A percentile compares a stretch with the other conserved stretches of the same genome.
phyloP scores from a whole-genome alignment of 2,113 vertebrate species.

The Peucedramus taeniatus region DNA sequence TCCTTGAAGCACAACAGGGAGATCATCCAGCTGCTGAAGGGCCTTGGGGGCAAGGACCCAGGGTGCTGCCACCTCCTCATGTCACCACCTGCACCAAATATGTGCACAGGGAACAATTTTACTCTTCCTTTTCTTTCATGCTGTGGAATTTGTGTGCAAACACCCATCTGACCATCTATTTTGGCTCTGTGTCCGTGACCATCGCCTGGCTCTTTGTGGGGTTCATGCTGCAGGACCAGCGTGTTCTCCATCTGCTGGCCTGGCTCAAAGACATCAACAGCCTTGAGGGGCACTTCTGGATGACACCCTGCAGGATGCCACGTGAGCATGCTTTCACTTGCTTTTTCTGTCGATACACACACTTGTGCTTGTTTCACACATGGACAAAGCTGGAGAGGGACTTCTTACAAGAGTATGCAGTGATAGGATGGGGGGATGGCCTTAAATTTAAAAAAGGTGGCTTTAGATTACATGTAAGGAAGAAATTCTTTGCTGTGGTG shows the following conservation, averaged over 20 bases:
- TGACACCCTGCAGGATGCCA: conserved; percentile 64
- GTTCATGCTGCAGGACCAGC: conserved; percentile 25
- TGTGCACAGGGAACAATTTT: conserved; percentile 26
- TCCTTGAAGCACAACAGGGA: conserved; percentile 69
- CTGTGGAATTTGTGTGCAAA: neutral
- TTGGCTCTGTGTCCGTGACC: conserved; percentile 46
- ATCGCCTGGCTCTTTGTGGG: conserved; percentile 23
- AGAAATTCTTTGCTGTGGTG: neutral
- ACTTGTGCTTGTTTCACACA: neutral
- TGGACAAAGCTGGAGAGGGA: neutral
- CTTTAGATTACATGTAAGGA: neutral
- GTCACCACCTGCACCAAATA: conserved; percentile 18
- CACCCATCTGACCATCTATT: conserved; percentile 38
- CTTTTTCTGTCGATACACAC: neutral
- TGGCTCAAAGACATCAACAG: conserved; percentile 71
- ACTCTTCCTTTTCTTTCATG: conserved; percentile 39
- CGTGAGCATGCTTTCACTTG: conserved; percentile 20
- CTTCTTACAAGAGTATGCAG: neutral
- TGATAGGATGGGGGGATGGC: neutral
- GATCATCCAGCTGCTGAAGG: conserved; percentile 56
- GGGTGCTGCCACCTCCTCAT: conserved; percentile 28
- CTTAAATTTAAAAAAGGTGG: neutral
- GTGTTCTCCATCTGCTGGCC: conserved; percentile 29
- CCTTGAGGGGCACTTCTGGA: conserved; percentile 70
- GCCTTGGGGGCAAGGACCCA: conserved; percentile 28